Base-by-base conservation (phyloP, 2,888 invertebrate genomes). In the Leptinotarsa rubiginosa region DNA sequence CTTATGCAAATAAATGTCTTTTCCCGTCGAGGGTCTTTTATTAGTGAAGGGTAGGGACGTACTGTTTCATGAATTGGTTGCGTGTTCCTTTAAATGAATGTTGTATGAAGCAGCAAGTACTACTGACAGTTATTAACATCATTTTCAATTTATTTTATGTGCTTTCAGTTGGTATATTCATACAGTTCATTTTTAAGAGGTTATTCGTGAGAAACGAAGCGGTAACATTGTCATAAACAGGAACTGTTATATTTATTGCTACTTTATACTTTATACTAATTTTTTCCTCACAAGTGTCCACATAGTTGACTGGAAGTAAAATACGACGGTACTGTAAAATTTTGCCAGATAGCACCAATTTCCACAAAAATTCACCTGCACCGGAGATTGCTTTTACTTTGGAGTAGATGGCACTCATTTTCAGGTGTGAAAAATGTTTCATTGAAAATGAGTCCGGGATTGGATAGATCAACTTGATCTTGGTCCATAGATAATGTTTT, bases 1-100 rank as follows among this genome's bases (percentile, higher is more conserved):
- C 79, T 78, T 75, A 80, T 81, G 81, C 80, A 81, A 81, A 81
- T 81, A 78, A 73, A 72, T 75, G 75, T 75, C 75, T 71, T 75
- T 78, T 77, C 56, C 50, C 20, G 41, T 54, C 71, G 73, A 76
- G 78, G 70, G 73, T 70, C 65, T 65, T 65, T 65, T 70, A 70
- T 70, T 70, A 67, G 62, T 69, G 47, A 73, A 70, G 70, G 73
- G 72, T 73, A 41, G 70, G 73, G 75, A 22, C 52, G 41, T 54
- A 20, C 56, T 47, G 56, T 47, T 56, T 47, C 69, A 66, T 72
- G 65, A 75, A 75, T 75, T 75, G 72, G 50, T 75, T 47, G 56
- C 65, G 68, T 70, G 72, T 69, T 72, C 7, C 31, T 62, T 62
- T 25, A 62, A 62, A 62, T 62, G n/a, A 41, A 15, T 62, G n/a